Evolutionary conservation across 2,888 invertebrate genomes (phyloP), one percentile per base, ranked within the genome.

Genomic region (Pocota personata): DNA sequence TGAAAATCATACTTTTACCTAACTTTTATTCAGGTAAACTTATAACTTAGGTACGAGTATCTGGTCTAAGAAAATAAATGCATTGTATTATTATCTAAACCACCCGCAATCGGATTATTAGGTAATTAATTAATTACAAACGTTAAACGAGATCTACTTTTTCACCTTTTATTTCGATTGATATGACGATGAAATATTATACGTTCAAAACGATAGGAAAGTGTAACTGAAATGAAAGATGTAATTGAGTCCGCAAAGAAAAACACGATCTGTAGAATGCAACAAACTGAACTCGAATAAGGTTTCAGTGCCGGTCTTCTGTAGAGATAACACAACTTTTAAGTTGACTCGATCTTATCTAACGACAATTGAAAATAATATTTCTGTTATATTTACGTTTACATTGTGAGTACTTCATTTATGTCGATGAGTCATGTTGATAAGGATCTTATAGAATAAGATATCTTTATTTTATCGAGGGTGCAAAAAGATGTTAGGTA

Each of bases 281-380:
- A 75, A 35, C 43, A 43, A 24, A 46, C 52, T 16, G 55, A 64
- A 43, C 64, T 52, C 24, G 50, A 64, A 24, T 62, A 43, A 55
- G 4, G 8, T 43, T 64, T 52, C 32, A 55, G 12, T 43, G 72
- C n/a, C 35, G 52, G 6, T 30, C 19, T 50, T 62, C 60, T 52
- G 14, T 21, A 19, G 62, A 73, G 60, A 52, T 73, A 62, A 58
- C 21, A 48, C 30, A 46, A 40, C 16, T 10, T 48, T 30, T 62
- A n/a, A 48, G 30, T 62, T 50, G 60, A 12, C 48, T 60, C 37
- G 57, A 72, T 75, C 75, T 64, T 75, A 75, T 75, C 75, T 55
- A 55, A 55, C 14, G 21, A 50, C 27, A 62, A 37, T 50, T 50
- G 50, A 62, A 64, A 52, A 40, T 37, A 57, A 55, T 32, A 75